A percentile compares a stretch with the other conserved stretches of the same genome.
Conservation (phyloP, 2,888 invertebrate species). For the Colostygia pectinataria region DNA sequence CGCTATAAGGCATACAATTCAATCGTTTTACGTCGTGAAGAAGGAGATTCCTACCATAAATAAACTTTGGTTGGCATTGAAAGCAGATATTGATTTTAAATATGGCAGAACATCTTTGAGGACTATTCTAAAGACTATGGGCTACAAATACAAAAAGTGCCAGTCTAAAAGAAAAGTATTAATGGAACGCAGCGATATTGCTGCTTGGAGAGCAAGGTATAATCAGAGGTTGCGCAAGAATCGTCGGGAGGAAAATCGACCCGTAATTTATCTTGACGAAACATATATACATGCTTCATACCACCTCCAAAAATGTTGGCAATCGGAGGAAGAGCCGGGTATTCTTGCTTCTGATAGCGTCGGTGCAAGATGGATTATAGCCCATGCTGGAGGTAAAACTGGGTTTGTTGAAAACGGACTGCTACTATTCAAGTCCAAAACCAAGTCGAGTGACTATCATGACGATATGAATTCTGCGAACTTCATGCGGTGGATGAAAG, state of each 20-base stretch:
- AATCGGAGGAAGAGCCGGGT: constrained; percentile 1
- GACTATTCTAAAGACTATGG: constrained; percentile 3
- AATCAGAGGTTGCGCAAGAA: constrained; percentile 23
- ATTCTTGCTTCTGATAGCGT: constrained; percentile 20
- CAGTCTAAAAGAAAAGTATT: too few relatives aligned
- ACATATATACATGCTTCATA: constrained; percentile 16
- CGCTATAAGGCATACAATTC: too few relatives aligned
- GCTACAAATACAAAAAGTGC: constrained; percentile 6
- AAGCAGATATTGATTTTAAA: too few relatives aligned
- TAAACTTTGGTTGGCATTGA: too few relatives aligned
- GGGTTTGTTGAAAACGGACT: constrained; percentile 2
- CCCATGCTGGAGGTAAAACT: constrained; percentile 3
- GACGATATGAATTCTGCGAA: constrained; percentile 28
- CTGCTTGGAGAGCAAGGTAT: constrained; percentile 8
- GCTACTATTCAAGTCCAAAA: background rate
- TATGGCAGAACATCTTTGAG: too few relatives aligned
- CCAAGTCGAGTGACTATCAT: too few relatives aligned
- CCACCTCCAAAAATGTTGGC: background rate
- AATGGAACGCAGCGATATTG: too few relatives aligned
- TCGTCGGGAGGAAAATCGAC: background rate
- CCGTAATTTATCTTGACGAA: constrained; percentile 6
- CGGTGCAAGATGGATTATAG: constrained; percentile 9
- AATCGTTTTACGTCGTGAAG: too few relatives aligned
- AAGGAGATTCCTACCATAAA: too few relatives aligned
- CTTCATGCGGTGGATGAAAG: constrained; percentile 17